Evolutionary conservation across 2,888 invertebrate genomes (phyloP).

Genomic region (Nemurella pictetii): DNA sequence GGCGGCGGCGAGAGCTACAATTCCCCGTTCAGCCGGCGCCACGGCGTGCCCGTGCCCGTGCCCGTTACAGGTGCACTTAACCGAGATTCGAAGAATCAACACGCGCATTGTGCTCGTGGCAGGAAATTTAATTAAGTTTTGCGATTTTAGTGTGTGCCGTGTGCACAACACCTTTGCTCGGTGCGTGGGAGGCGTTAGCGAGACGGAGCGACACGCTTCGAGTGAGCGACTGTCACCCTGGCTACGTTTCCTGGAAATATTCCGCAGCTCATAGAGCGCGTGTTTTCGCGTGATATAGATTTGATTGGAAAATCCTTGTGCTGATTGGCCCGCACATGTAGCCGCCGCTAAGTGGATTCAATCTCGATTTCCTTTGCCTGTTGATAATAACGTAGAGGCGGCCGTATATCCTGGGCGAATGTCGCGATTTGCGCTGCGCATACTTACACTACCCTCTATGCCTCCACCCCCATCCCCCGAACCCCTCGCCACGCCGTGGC

Average conservation of each 20-base stretch:
- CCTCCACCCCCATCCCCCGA: too few relatives aligned
- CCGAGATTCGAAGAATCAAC: not conserved
- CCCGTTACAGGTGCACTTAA: conserved; percentile 1
- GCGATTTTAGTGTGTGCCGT: not conserved
- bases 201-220: too few relatives aligned
- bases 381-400: not conserved
- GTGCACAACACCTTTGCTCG: too few relatives aligned
- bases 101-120: not conserved
- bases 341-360: not conserved
- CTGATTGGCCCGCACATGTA: not conserved
- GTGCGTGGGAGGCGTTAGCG: too few relatives aligned
- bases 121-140: not conserved
- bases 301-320: not conserved
- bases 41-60: too few relatives aligned
- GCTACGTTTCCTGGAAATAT: too few relatives aligned
- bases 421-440: not conserved
- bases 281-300: not conserved
- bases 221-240: too few relatives aligned
- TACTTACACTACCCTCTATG: too few relatives aligned
- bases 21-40: not conserved
- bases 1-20: too few relatives aligned
- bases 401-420: not conserved
- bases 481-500: too few relatives aligned
- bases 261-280: too few relatives aligned
- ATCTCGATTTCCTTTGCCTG: not conserved